Base-by-base conservation (phyloP, 2,888 invertebrate species). In the Acleris holmiana region DNA sequence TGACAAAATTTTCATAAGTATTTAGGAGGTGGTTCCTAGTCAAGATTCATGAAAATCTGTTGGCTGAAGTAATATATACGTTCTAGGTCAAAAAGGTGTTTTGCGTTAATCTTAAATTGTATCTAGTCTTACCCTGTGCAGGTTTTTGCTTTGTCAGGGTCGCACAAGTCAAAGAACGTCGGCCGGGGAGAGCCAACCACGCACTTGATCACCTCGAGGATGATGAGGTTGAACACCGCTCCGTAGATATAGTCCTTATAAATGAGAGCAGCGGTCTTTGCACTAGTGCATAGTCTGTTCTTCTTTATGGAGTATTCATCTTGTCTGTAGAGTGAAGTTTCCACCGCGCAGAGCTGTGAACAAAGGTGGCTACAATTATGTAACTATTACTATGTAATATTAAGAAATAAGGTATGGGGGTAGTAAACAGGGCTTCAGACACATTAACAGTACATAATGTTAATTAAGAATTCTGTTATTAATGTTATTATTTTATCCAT, bases 141-240 rank as follows among this genome's bases (percentile, higher is more conserved):
- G 72, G 94, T 94, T 58, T 83, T 93, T 53, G 94, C 94, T 47
- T 84, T 93, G 70, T 94, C 94, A 4, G 97, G 96, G 69, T 89
- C 84, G 80, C 97, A 97, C 1, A 96, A 93, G 73, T 95, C 95
- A 65, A 96, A 93, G 86, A 96, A 97, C 70, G 96, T 96, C 0
- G 97, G 97, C 66, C 97, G 91, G 0, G 95, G 95, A 56, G 95
- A 95, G 0, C 96, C 96, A 4, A 96, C 93, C 17, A 95, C 84
- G 17, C 94, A 93, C 82, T 97, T 96, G 44, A 94, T 90, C 23
- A 94, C 88, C 78, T 95, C 94, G 18, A 94, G 89, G 10, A 95
- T 82, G 47, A 95, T 89, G 41, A 95, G 82, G 60, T 95, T 94
- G 67, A 95, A 91, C 35, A 93, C 84, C 0, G 94, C 83, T 0